These are phyloP conservation scores for Schizaphis graminum DNA, from an alignment of 2,888 invertebrate species.

Conservation along the genomic window DNA sequence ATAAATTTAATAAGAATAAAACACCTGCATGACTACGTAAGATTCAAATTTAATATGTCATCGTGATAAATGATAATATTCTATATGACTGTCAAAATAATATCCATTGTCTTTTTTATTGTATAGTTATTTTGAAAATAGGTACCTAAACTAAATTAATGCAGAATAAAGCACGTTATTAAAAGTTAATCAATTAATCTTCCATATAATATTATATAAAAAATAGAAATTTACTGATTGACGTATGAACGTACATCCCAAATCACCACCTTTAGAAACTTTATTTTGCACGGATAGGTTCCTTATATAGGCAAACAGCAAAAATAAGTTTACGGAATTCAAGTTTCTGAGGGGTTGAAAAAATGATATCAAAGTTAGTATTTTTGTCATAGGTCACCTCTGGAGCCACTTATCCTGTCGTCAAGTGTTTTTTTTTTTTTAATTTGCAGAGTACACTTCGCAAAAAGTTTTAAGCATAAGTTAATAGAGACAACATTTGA, in stretches of 20 bases:
- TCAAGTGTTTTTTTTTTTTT: background rate
- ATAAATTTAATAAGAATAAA: slow-evolving; percentile 4
- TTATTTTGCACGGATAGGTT: background rate
- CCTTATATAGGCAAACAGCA: background rate
- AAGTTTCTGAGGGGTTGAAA: background rate
- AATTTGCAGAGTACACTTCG: background rate
- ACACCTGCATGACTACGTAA: background rate
- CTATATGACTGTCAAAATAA: background rate
- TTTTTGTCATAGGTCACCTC: background rate
- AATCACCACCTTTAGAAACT: background rate
- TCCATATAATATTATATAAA: background rate
- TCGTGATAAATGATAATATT: background rate
- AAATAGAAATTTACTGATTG: background rate
- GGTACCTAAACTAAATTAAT: too few species aligned
- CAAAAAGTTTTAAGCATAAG: background rate
- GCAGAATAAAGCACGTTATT: background rate
- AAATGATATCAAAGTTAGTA: background rate
- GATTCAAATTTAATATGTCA: background rate
- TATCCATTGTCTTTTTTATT: background rate
- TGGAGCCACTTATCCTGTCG: background rate
- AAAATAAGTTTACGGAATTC: background rate
- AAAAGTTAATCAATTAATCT: background rate
- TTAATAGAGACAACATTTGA: background rate
- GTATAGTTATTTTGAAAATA: too few species aligned
- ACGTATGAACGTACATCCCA: background rate